Evolutionary conservation across 1,140 invertebrate genomes (phyloP).

Genomic region (Ceratina calcarata): DNA sequence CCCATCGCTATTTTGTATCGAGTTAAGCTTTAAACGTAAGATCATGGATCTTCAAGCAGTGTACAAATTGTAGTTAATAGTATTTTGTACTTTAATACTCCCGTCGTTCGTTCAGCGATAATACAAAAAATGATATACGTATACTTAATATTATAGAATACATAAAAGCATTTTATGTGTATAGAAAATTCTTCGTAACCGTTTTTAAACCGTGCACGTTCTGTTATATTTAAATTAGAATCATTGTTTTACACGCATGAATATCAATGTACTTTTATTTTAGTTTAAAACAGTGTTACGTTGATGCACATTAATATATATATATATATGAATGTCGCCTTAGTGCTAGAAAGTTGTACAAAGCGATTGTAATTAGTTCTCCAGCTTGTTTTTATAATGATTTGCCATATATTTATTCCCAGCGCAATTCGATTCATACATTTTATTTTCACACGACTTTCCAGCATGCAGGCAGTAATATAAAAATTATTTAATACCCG

Average conservation of each 20-base stretch:
- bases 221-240: slow-evolving; percentile 33
- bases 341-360: slow-evolving; percentile 56
- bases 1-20: not conserved
- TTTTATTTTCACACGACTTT: slow-evolving; percentile 43
- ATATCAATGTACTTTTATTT: slow-evolving; percentile 47
- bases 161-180: slow-evolving; percentile 20
- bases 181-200: slow-evolving; percentile 15
- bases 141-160: slow-evolving; percentile 55
- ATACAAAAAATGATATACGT: slow-evolving; percentile 46
- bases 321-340: slow-evolving; percentile 42
- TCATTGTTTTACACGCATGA: slow-evolving; percentile 47
- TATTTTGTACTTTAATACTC: slow-evolving; percentile 63
- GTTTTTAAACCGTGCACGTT: slow-evolving; percentile 37
- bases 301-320: slow-evolving; percentile 32
- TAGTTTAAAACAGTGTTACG: slow-evolving; percentile 35
- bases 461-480: slow-evolving; percentile 42
- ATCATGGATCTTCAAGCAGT: slow-evolving; percentile 57
- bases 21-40: slow-evolving; percentile 37
- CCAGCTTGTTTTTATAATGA: slow-evolving; percentile 25
- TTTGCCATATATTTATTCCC: slow-evolving; percentile 29
- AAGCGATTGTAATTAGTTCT: slow-evolving; percentile 50
- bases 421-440: not conserved
- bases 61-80: slow-evolving; percentile 64
- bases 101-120: slow-evolving; percentile 50
- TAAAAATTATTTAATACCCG: slow-evolving; percentile 20